Percentiles rank a stretch among this genome's conserved stretches.
Evolutionary conservation across 2,888 invertebrate species (phyloP).

Genomic region (Hipparchia semele): DNA sequence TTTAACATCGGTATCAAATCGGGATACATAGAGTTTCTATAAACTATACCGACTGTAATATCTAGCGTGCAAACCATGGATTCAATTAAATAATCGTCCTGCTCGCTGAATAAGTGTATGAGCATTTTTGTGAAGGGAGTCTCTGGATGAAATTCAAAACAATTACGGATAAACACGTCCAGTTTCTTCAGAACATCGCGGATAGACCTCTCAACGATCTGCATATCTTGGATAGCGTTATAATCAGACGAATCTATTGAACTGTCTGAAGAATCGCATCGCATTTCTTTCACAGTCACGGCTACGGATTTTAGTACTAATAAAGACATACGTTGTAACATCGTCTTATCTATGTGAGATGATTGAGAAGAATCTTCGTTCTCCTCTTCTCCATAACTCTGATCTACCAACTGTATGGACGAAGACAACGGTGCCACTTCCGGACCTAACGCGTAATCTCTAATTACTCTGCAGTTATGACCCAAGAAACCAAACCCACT

Average conservation of each 20-base stretch:
- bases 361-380: constrained; percentile 63
- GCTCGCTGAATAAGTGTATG: constrained; percentile 94
- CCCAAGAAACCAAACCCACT: constrained; percentile 77
- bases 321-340: constrained; percentile 93
- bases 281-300: constrained; percentile 94
- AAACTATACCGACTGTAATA: constrained; percentile 92
- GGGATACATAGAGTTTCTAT: constrained; percentile 90
- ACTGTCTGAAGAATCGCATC: constrained; percentile 93
- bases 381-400: constrained; percentile 75
- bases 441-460: constrained; percentile 67
- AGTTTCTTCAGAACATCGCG: constrained; percentile 91
- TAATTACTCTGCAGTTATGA: constrained; percentile 66
- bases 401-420: constrained; percentile 71
- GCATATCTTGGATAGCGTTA: constrained; percentile 95
- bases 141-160: constrained; percentile 93
- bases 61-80: constrained; percentile 96
- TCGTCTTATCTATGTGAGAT: constrained; percentile 87
- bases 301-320: constrained; percentile 94
- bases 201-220: constrained; percentile 92
- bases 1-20: constrained; percentile 92
- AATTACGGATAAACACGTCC: constrained; percentile 91
- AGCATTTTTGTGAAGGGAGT: constrained; percentile 94
- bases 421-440: constrained; percentile 64
- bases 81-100: constrained; percentile 95
- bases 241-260: constrained; percentile 93